Conservation (phyloP, 2,113 vertebrate genomes). For the Albula glossodonta region DNA sequence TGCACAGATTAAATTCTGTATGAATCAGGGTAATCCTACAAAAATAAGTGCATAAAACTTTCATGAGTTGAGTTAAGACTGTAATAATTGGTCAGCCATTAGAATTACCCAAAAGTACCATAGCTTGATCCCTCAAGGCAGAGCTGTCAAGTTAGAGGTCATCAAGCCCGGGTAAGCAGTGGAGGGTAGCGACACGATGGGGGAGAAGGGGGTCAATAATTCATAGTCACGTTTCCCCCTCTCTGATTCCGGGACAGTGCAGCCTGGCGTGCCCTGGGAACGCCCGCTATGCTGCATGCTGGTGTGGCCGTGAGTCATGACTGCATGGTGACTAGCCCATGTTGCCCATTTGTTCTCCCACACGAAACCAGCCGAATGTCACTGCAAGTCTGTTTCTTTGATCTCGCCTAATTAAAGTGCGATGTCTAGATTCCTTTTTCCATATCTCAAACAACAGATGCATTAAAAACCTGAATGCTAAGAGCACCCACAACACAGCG, state of each 20-base stretch:
- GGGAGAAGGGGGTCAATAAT: constrained; percentile 48
- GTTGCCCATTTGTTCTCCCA: background rate
- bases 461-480: background rate
- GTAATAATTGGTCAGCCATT: constrained; percentile 34
- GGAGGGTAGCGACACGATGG: constrained; percentile 36
- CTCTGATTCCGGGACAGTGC: constrained; percentile 26
- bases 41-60: constrained; percentile 14
- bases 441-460: background rate
- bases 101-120: constrained; percentile 37
- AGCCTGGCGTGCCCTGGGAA: constrained; percentile 28
- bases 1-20: background rate
- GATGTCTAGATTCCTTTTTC: background rate
- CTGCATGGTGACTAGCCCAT: background rate
- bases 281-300: background rate
- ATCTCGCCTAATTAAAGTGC: background rate
- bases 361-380: background rate
- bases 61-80: background rate
- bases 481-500: background rate
- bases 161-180: constrained; percentile 7
- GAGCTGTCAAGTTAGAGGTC: background rate
- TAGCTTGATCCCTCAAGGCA: constrained; percentile 36
- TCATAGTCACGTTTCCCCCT: constrained; percentile 43
- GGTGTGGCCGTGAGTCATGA: background rate
- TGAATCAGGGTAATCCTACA: background rate
- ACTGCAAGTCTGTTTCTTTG: background rate